phyloP scores from a whole-genome alignment of 2,888 invertebrate species.

The Cylloceria caligata region DNA sequence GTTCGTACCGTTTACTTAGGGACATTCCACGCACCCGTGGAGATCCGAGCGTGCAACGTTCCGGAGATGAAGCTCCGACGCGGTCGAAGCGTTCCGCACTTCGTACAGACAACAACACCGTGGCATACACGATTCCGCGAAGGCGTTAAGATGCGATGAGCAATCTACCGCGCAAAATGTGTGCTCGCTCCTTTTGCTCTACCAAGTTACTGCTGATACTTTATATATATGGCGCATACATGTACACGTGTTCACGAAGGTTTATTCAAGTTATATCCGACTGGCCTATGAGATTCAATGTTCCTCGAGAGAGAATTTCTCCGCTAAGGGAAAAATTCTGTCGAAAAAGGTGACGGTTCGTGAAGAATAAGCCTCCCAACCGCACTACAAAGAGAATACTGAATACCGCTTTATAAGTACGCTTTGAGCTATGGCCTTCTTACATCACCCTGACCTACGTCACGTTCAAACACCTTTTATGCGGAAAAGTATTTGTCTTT shows the following conservation, averaged over 20 bases:
- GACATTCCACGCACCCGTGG: slow-evolving; percentile 35
- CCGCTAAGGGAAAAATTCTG: slow-evolving; percentile 46
- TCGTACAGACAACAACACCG: not conserved
- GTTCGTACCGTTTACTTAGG: slow-evolving; percentile 47
- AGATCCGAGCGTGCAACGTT: not conserved
- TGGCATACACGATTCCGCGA: slow-evolving; percentile 45
- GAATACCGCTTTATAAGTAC: slow-evolving; percentile 7
- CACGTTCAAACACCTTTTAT: slow-evolving; percentile 44
- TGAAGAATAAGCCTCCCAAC: slow-evolving; percentile 41
- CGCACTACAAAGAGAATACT: slow-evolving; percentile 37
- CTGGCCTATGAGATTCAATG: slow-evolving; percentile 35
- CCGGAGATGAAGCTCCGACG: not conserved
- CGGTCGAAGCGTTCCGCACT: not conserved
- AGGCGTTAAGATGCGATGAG: slow-evolving; percentile 61
- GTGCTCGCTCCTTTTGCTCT: slow-evolving; percentile 48
- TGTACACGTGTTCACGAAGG: not conserved
- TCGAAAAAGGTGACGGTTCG: slow-evolving; percentile 52
- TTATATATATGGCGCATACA: slow-evolving; percentile 10
- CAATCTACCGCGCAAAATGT: slow-evolving; percentile 49
- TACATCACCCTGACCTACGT: slow-evolving; percentile 38
- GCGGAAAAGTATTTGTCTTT: slow-evolving; percentile 38
- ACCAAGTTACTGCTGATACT: not conserved
- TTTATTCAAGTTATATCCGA: slow-evolving; percentile 38
- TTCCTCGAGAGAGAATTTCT: slow-evolving; percentile 51
- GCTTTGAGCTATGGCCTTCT: slow-evolving; percentile 12